Evolutionary conservation across 2,113 vertebrate genomes (phyloP).

Genomic region (Brachyhypopomus occidentalis): DNA sequence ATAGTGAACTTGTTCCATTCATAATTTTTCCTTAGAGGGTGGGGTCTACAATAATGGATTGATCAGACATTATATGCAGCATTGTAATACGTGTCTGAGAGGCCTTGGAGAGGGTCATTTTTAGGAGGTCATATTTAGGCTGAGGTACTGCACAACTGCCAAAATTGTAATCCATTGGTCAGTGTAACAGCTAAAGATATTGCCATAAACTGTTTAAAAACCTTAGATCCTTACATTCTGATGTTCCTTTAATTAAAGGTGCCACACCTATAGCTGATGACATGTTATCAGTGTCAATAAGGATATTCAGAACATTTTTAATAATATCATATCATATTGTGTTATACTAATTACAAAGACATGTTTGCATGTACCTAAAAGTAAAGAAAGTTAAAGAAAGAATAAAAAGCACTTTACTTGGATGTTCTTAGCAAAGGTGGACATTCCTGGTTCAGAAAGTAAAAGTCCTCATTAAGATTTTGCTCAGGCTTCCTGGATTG

Average conservation of each 20-base stretch:
- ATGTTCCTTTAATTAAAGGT: not conserved
- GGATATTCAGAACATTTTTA: conserved; percentile 4
- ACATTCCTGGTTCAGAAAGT: no score
- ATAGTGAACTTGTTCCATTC: not conserved
- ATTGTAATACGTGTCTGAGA: no score
- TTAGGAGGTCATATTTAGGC: no score
- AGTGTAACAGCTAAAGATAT: not conserved
- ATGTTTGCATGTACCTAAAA: not conserved
- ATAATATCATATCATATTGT: conserved; percentile 11
- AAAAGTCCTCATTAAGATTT: no score
- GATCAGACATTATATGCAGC: not conserved
- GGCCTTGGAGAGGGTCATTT: no score
- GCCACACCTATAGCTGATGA: not conserved
- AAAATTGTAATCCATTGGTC: no score
- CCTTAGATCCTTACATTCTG: not conserved
- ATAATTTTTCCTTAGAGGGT: not conserved
- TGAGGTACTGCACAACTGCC: no score
- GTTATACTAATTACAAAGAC: conserved; percentile 11
- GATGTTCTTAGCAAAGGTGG: no score
- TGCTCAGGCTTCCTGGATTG: no score
- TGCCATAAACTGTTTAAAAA: not conserved
- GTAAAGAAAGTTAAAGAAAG: not conserved
- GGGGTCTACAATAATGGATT: not conserved
- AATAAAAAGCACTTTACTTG: not conserved
- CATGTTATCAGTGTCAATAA: conserved; percentile 2